Evolutionary conservation across 2,113 vertebrate species (phyloP), one percentile per base, ranked within the genome.

Genomic region (Collichthys lucidus): DNA sequence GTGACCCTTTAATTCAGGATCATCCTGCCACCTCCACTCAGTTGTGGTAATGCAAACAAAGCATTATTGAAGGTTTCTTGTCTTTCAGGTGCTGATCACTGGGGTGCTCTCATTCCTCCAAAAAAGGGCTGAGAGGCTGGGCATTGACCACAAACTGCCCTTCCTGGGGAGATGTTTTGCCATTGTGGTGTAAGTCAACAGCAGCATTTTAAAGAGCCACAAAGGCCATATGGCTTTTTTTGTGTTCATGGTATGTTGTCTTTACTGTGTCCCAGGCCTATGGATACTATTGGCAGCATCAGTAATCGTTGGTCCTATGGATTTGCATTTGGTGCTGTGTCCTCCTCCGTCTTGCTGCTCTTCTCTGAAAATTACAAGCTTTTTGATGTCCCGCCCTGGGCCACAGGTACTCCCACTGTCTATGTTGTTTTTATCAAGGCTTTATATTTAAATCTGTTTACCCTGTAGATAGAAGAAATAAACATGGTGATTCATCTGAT

Each of bases 281-380:
- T 98, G 88, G 96, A 98, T 67, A 95, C 96, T 0, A 86, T 97
- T n/a, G 93, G 95, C 29, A 95, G 93, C 77, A 93, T 96, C 67
- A 96, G 93, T 49, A 97, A 97, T 71, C 94, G 97, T 12, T 98
- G 97, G 97, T 96, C 97, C 4, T 96, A 96, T 66, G 96, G 96
- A 31, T 93, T 97, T 46, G 96, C 97, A 1, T 98, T 96, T 78
- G 97, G 97, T 19, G 95, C 96, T 0, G 92, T 96, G 40, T 96
- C 96, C 46, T 94, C 93, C 74, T 96, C 92, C 31, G 89, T 98
- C 72, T 89, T 98, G 87, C 89, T 95, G 85, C 94, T 98, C 44
- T 97, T 97, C 91, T 96, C 96, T 15, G 95, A 97, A 66, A 70
- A 75, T 7, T 97, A 96, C 83, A 49, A 93, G 72, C 93, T 94